phyloP scores from a whole-genome alignment of 1,140 invertebrate species.

The Oreohelix idahoensis region DNA sequence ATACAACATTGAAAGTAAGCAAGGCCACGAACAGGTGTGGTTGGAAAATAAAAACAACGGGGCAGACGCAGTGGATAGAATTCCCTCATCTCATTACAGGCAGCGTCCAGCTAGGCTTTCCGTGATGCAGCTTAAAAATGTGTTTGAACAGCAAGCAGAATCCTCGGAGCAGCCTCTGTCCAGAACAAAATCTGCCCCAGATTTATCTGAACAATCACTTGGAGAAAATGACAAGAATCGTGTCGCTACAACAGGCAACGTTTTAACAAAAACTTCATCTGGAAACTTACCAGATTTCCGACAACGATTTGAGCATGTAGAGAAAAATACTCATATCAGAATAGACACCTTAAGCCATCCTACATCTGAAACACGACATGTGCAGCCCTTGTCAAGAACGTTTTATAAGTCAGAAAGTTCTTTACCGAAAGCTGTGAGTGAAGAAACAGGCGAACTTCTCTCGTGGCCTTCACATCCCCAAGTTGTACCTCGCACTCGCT shows the following conservation, averaged over 20 bases:
- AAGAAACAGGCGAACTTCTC: not conserved
- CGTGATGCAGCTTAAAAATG: slow-evolving; percentile 24
- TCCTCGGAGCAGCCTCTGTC: not conserved
- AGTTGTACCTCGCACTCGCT: not conserved
- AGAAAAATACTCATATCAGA: not conserved
- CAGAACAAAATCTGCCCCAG: slow-evolving; percentile 57
- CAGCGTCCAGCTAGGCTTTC: not conserved
- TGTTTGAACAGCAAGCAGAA: slow-evolving; percentile 30
- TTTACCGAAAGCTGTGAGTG: not conserved
- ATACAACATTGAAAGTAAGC: not conserved
- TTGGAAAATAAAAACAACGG: not conserved
- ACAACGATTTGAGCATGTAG: slow-evolving; percentile 30
- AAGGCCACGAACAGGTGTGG: no score
- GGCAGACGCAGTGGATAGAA: not conserved
- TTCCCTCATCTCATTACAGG: not conserved
- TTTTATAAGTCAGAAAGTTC: not conserved
- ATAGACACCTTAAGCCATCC: not conserved
- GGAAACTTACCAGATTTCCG: slow-evolving; percentile 53
- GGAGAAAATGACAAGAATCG: not conserved
- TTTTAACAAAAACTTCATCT: slow-evolving; percentile 47
- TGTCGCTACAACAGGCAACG: not conserved
- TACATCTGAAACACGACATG: not conserved
- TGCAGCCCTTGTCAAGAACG: no score
- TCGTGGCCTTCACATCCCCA: not conserved
- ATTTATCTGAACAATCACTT: slow-evolving; percentile 39